These are phyloP conservation scores for Chelonus formosanus DNA, from an alignment of 2,888 invertebrate genomes.

Conservation along the genomic window DNA sequence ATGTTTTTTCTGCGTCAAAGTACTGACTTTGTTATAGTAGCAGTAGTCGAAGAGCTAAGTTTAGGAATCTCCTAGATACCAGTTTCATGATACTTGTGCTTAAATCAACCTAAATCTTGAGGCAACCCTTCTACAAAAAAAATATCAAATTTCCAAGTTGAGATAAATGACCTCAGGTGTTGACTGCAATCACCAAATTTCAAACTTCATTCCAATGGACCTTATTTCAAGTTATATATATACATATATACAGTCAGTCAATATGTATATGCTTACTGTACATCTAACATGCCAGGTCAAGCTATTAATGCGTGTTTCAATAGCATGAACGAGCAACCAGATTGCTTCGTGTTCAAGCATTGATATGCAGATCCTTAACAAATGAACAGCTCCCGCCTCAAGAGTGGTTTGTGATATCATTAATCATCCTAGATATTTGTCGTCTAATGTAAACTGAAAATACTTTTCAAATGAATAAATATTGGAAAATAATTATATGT, in stretches of 20 bases:
- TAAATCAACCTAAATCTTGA: constrained; percentile 37
- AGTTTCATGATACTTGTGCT: constrained; percentile 36
- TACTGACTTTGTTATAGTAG: constrained; percentile 8
- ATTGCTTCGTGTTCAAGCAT: constrained; percentile 27
- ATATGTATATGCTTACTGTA: neutral
- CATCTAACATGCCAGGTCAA: neutral
- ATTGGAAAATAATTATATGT: no score
- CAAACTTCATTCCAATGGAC: no score
- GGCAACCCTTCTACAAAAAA: constrained; percentile 7
- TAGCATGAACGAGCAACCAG: constrained; percentile 22
- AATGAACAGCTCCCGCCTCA: constrained; percentile 36
- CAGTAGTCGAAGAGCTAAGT: constrained; percentile 1
- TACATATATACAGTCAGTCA: constrained; percentile 11
- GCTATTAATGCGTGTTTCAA: constrained; percentile 10
- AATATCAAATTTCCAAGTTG: no score
- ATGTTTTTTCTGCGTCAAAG: constrained; percentile 1
- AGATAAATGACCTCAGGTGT: no score
- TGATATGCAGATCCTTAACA: constrained; percentile 37
- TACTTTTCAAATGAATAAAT: no score
- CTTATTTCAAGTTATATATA: constrained; percentile 2
- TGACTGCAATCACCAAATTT: no score
- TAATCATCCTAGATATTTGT: constrained; percentile 40
- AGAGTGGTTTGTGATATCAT: constrained; percentile 40
- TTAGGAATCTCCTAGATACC: constrained; percentile 19
- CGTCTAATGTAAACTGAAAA: no score